Base-by-base conservation (phyloP, 1,140 invertebrate species). In the Hyposmocoma kahamanoa region DNA sequence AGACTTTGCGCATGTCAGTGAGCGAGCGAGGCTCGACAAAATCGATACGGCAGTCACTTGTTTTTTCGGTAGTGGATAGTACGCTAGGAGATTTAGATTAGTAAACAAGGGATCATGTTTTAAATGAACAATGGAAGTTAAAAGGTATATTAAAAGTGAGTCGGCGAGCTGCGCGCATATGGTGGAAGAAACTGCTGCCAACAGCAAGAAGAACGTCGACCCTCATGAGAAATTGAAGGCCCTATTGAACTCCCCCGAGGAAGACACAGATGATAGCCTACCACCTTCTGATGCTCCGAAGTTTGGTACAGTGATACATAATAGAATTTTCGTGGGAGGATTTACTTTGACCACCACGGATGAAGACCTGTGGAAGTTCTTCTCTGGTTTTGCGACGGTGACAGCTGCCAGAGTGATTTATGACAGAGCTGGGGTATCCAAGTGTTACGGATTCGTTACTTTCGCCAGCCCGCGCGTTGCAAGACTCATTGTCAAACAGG, bases 361-460 rank as follows among this genome's bases (percentile, higher is more conserved):
- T 84, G 90, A 91, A 28, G 95, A 96, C 76, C 77, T 96, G 53
- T 90, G 91, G 76, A 91, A 94, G 66, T 89, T 96, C 24, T 96
- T 96, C 81, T 94, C 92, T 34, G 89, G 90, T 22, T 98, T 96
- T 84, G 96, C 97, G 10, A 93, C 94, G 39, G 96, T 98, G 1
- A 97, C 94, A 67, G 95, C 93, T 22, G 95, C 95, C 21, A 97
- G 98, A 87, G 98, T 98, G 55, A 98, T 98, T 62, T 92, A 93
- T 61, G 97, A 98, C 81, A 87, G 96, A 62, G 95, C 95, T 55
- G 96, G 96, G 2, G 95, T 97, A 0, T 97, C 96, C 26, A 97
- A 97, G 88, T 97, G 97, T 38, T 97, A 97, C 67, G 96, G 95
- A 3, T 97, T 98, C 87, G 95, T 98, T 34, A 98, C 97, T 11